A percentile compares a stretch with the other conserved stretches of the same genome.
Conservation (phyloP, 2,113 vertebrate genomes). For the Dicrurus megarhynchus region DNA sequence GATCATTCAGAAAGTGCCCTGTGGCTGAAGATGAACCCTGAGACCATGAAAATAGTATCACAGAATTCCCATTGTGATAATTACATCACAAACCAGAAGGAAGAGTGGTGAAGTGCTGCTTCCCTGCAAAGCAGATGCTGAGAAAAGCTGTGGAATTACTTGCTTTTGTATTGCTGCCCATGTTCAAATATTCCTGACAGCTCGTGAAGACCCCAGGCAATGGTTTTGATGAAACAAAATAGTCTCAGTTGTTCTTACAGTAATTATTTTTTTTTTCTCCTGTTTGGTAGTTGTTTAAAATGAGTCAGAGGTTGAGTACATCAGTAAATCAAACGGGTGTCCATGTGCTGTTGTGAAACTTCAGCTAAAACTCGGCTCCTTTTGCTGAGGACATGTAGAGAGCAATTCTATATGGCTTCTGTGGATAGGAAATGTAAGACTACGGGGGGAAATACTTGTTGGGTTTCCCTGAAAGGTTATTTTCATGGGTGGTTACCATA, state of each 20-base stretch:
- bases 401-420: background rate
- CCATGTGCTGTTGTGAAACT: background rate
- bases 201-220: background rate
- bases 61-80: background rate
- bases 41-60: rapidly evolving
- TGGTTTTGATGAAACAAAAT: background rate
- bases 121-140: background rate
- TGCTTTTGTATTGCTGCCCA: background rate
- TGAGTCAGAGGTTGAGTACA: background rate
- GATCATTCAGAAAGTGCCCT: background rate
- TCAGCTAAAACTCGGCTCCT: background rate
- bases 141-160: background rate
- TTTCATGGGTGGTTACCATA: background rate
- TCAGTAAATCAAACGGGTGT: background rate
- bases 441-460: background rate
- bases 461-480: background rate
- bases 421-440: background rate
- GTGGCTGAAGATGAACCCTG: background rate
- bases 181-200: background rate
- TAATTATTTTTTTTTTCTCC: background rate
- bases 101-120: background rate
- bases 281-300: background rate
- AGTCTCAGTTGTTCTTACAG: background rate
- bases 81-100: background rate
- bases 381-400: background rate